phyloP scores from a whole-genome alignment of 2,888 invertebrate genomes.

The Drosophila nr. medialis region DNA sequence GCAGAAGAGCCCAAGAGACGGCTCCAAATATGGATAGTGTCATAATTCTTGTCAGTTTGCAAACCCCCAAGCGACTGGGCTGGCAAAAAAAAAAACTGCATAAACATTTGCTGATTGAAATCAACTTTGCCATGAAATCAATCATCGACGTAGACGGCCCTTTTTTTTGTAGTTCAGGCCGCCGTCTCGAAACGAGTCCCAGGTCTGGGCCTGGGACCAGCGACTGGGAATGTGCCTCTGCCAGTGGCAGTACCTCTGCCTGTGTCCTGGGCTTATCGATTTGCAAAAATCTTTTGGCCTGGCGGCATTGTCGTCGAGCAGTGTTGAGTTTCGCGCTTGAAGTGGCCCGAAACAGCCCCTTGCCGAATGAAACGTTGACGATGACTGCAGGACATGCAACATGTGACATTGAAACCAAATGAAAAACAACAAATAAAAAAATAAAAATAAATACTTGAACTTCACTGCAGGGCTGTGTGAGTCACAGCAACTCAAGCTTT shows the following conservation, averaged over 20 bases:
- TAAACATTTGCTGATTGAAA: slow-evolving; percentile 82
- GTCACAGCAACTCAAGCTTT: slow-evolving; percentile 14
- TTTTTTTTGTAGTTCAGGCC: slow-evolving; percentile 44
- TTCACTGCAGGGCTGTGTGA: slow-evolving; percentile 19
- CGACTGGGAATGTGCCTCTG: slow-evolving; percentile 15
- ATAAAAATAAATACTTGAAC: slow-evolving; percentile 27
- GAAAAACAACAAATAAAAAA: not conserved
- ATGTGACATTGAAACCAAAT: slow-evolving; percentile 77
- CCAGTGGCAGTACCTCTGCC: slow-evolving; percentile 1
- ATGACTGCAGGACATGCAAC: slow-evolving; percentile 72
- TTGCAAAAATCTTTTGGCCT: slow-evolving; percentile 63
- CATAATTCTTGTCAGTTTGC: slow-evolving; percentile 78
- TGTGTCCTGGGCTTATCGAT: slow-evolving; percentile 60
- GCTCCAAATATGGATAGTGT: slow-evolving; percentile 75
- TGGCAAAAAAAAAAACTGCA: slow-evolving; percentile 60
- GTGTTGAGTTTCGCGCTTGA: slow-evolving; percentile 73
- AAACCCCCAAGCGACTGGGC: slow-evolving; percentile 67
- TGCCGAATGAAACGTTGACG: slow-evolving; percentile 17
- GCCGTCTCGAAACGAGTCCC: slow-evolving; percentile 12
- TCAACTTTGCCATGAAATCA: slow-evolving; percentile 83
- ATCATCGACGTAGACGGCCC: slow-evolving; percentile 76
- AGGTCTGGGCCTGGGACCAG: slow-evolving; percentile 21
- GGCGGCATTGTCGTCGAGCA: slow-evolving; percentile 48
- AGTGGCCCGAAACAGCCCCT: slow-evolving; percentile 61
- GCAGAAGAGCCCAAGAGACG: slow-evolving; percentile 30